Base-by-base conservation (phyloP, 2,113 vertebrate species). In the Ailuropoda melanoleuca region DNA sequence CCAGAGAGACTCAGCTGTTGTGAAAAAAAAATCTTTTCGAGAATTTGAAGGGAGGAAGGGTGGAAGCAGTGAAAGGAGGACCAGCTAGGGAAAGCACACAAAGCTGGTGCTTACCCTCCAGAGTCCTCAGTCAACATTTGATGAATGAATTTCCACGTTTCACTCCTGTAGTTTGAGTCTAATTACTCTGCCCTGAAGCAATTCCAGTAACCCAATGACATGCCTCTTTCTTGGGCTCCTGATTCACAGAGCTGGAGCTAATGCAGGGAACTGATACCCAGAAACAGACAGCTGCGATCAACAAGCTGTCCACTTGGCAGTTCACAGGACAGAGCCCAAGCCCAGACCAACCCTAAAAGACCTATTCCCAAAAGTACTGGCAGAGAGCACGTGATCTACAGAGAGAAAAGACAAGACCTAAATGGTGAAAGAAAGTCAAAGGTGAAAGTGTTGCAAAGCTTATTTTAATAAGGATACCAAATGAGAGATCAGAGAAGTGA, bases 1-100 rank as follows among this genome's bases (percentile, higher is more conserved):
- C 83, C 82, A 92, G 60, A 85, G 82, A 95, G 66, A 87, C 87
- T 93, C 97, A 97, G 97, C 96, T 98, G 96, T 97, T 92, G 80
- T 85, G 80, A 87, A 62, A 88, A 89, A 95, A 64, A 86, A 97
- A 78, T 80, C 64, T 84, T 80, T 96, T 46, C 53, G 70, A 95
- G 77, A 50, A 55, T 34, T 37, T 53, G n/a, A 39, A 72, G 39
- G 82, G 50, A 80, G 86, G 50, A 94, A 56, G 56, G 34, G 43
- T 37, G 4, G 12, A 81, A 88, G n/a, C 56, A 64, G 46, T 23
- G 88, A 87, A 81, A 75, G 24, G 21, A 90, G 46, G 64, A 31
- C 78, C 15, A 53, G 24, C 37, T 8, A 70, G 37, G 10, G 56
- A 78, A 89, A 50, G 62, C 81, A 93, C 11, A 39, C 37, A 3